Percentiles rank a stretch among this genome's conserved stretches.
phyloP scores from a whole-genome alignment of 2,797 vertebrate species.

The Myotis planiceps region DNA sequence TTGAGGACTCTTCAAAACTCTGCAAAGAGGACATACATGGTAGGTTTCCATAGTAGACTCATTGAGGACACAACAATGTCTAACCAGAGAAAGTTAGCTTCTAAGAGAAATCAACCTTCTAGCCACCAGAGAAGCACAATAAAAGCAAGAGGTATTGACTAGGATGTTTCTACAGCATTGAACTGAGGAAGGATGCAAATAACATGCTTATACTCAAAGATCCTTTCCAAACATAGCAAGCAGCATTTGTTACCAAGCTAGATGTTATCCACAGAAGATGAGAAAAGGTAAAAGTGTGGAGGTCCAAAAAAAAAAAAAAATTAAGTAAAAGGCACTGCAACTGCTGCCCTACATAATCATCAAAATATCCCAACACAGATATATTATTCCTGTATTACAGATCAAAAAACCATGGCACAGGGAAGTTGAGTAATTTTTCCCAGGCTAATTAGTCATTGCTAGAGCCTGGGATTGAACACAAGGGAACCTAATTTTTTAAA shows the following conservation, averaged over 20 bases:
- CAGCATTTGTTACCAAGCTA: not conserved
- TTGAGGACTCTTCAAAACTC: not conserved
- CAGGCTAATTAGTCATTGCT: not conserved
- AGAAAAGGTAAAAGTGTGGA: not conserved
- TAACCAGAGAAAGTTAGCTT: not conserved
- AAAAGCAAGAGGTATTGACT: not conserved
- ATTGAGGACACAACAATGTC: not conserved
- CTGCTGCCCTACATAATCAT: not conserved
- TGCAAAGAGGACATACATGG: fast-evolving
- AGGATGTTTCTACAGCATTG: not conserved
- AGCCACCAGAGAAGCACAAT: not conserved
- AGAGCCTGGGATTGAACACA: not conserved
- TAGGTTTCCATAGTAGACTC: not conserved
- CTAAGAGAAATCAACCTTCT: not conserved
- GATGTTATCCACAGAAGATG: not conserved
- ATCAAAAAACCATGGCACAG: not conserved
- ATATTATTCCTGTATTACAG: not conserved
- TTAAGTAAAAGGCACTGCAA: not conserved
- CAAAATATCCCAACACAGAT: not conserved
- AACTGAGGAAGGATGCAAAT: not conserved
- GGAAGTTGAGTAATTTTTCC: not conserved
- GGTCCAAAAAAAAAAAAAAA: not conserved
- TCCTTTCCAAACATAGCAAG: not conserved
- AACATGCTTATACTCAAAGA: not conserved
- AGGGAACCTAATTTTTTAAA: not conserved